A percentile compares a stretch with the other conserved stretches of the same genome.
These are phyloP conservation scores for Pyrgus malvae DNA, from an alignment of 2,888 invertebrate genomes.

Conservation along the genomic window DNA sequence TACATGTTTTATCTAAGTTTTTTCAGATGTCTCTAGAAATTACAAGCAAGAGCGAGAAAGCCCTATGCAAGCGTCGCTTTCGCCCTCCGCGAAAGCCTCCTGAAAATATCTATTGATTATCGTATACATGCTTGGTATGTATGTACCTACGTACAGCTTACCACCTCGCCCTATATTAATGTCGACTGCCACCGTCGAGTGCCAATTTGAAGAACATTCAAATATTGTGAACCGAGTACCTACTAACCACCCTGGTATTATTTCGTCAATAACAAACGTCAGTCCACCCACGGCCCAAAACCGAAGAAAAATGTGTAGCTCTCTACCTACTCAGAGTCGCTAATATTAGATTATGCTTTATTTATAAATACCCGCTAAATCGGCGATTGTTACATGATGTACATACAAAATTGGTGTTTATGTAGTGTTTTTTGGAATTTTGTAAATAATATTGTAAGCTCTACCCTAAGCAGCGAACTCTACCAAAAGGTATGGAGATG, in stretches of 20 bases:
- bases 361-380: not conserved
- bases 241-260: conserved; percentile 19
- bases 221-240: conserved; percentile 32
- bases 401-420: too few species aligned
- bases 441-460: too few species aligned
- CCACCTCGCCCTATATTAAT: conserved; percentile 68
- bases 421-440: too few species aligned
- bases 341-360: not conserved
- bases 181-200: conserved; percentile 63
- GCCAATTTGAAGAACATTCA: conserved; percentile 75
- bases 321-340: not conserved
- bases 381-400: not conserved
- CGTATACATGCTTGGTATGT: conserved; percentile 73
- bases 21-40: conserved; percentile 61
- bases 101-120: conserved; percentile 82
- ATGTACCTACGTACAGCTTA: conserved; percentile 61
- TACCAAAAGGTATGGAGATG: too few species aligned
- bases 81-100: conserved; percentile 76
- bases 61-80: conserved; percentile 54
- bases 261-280: not conserved
- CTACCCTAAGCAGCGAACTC: too few species aligned
- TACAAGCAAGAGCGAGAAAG: conserved; percentile 66
- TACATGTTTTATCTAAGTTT: conserved; percentile 42
- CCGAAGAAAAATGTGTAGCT: not conserved
- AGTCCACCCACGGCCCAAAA: not conserved